phyloP scores from a whole-genome alignment of 2,888 invertebrate genomes.

The Acholoe squamosa region DNA sequence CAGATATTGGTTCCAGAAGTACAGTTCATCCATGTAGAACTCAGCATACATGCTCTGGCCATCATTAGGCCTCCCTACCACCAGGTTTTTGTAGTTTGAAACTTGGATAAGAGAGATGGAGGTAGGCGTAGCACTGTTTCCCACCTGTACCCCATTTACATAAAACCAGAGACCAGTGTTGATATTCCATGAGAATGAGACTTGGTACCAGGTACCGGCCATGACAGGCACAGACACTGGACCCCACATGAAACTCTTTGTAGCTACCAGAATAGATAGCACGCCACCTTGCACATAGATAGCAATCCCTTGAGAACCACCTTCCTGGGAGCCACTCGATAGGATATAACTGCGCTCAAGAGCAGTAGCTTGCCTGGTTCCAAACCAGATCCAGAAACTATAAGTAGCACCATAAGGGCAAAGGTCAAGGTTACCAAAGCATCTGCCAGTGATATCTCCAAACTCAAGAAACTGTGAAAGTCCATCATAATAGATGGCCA shows the following conservation, averaged over 20 bases:
- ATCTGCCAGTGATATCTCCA: slow-evolving; percentile 1
- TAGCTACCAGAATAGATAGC: slow-evolving; percentile 10
- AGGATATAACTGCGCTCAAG: neutral
- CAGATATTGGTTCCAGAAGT: slow-evolving; percentile 45
- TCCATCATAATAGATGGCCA: slow-evolving; percentile 28
- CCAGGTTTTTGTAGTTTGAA: slow-evolving; percentile 17
- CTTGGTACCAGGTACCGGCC: slow-evolving; percentile 39
- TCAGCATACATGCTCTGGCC: neutral
- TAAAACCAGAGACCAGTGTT: slow-evolving; percentile 46
- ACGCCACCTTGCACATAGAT: slow-evolving; percentile 18
- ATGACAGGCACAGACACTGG: slow-evolving; percentile 5
- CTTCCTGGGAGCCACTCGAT: neutral
- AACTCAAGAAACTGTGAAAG: slow-evolving; percentile 37
- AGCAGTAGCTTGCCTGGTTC: neutral
- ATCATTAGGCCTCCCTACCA: slow-evolving; percentile 14
- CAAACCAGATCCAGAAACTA: slow-evolving; percentile 57
- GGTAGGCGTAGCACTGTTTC: neutral
- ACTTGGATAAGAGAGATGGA: slow-evolving; percentile 3
- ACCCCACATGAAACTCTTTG: slow-evolving; percentile 26
- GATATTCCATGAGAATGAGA: slow-evolving; percentile 46
- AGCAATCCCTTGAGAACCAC: slow-evolving; percentile 21
- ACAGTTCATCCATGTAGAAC: slow-evolving; percentile 49
- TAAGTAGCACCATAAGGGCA: slow-evolving; percentile 49
- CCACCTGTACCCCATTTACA: slow-evolving; percentile 47
- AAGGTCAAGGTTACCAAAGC: slow-evolving; percentile 43